phyloP scores from a whole-genome alignment of 53 echinoderm and acorn worm species.

The Antedon mediterranea region DNA sequence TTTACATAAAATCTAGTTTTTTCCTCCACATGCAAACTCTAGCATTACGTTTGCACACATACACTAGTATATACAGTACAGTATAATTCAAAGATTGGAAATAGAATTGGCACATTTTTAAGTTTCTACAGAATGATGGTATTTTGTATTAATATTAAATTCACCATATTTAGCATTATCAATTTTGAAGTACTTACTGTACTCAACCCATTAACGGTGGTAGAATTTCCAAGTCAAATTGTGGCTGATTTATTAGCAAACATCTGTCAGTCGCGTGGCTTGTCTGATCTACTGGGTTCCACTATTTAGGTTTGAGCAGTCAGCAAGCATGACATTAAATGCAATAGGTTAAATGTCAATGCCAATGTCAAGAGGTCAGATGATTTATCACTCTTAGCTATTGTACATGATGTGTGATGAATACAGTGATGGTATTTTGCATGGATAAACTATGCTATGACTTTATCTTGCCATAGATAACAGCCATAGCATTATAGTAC shows the following conservation, averaged over 20 bases:
- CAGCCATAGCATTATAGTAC: not conserved
- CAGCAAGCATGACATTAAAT: not conserved
- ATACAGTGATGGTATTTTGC: not conserved
- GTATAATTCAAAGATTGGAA: no score
- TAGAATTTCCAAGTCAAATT: no score
- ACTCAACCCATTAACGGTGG: no score
- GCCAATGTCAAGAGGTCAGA: not conserved
- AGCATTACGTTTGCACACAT: no score
- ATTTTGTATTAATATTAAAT: no score
- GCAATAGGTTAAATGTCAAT: not conserved
- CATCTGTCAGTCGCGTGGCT: not conserved
- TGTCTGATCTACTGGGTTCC: not conserved
- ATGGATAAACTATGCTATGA: not conserved
- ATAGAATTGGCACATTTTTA: no score
- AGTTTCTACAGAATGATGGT: no score
- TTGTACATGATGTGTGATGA: not conserved
- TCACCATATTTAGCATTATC: no score
- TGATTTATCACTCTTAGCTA: not conserved
- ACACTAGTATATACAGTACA: no score
- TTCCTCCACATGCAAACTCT: no score
- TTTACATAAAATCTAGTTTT: no score
- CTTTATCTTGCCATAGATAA: not conserved
- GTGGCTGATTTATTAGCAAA: not conserved
- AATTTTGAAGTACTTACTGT: no score
- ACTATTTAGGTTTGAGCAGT: not conserved